Evolutionary conservation across 2,113 vertebrate species (phyloP).

Genomic region (Otus sunia): DNA sequence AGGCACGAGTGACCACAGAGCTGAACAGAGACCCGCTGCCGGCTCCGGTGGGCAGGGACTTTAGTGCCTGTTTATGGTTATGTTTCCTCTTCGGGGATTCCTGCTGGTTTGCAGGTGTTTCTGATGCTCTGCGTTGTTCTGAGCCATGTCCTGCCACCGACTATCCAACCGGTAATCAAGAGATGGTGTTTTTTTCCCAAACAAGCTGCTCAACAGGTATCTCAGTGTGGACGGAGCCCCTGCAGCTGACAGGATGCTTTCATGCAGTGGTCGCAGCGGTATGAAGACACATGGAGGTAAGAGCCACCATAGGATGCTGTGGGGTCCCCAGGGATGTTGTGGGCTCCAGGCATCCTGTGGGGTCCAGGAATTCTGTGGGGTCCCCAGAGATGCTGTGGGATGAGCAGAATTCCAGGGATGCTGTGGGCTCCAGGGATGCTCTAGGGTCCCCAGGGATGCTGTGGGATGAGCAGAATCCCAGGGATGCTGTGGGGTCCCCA

Average conservation of each 20-base stretch:
- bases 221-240: neutral
- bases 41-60: neutral
- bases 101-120: neutral
- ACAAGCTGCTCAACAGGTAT: neutral
- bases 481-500: too few relatives aligned
- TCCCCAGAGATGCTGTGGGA: too few relatives aligned
- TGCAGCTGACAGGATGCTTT: neutral
- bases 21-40: neutral
- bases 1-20: neutral
- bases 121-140: neutral
- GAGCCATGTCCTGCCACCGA: neutral
- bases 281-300: neutral
- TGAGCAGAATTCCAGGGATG: too few relatives aligned
- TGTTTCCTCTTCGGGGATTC: neutral
- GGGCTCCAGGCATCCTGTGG: neutral
- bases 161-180: neutral
- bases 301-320: neutral
- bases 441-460: neutral
- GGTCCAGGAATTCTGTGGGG: too few relatives aligned
- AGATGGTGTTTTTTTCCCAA: neutral
- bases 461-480: neutral
- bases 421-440: too few relatives aligned
- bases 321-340: neutral
- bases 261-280: neutral
- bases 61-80: neutral